Conservation (phyloP, 1,140 invertebrate genomes). For the Drosophila melanogaster region DNA sequence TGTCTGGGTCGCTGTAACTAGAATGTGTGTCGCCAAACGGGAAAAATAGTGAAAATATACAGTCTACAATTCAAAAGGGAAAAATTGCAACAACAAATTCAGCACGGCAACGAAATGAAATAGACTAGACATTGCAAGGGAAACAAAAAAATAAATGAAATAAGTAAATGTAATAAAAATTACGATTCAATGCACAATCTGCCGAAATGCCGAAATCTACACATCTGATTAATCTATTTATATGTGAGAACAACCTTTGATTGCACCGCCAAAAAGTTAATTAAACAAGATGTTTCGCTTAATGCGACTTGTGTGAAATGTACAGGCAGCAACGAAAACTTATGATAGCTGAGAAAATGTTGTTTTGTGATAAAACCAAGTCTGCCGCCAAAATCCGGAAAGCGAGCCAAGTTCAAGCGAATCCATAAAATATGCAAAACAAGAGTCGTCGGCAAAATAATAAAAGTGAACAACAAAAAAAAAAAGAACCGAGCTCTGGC, state of each 20-base stretch:
- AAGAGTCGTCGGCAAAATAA: neutral
- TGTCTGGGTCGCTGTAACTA: slow-evolving; percentile 9
- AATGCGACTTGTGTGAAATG: slow-evolving; percentile 1
- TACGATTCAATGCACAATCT: no score
- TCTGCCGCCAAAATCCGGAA: neutral
- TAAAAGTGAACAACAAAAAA: neutral
- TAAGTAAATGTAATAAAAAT: neutral
- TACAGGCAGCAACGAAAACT: neutral
- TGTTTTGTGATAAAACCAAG: slow-evolving; percentile 18
- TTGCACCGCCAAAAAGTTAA: neutral
- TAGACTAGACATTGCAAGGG: slow-evolving; percentile 7
- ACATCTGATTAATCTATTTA: neutral
- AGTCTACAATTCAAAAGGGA: neutral
- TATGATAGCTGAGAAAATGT: neutral
- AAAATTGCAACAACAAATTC: neutral
- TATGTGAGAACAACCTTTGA: neutral
- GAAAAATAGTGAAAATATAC: neutral
- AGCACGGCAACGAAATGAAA: neutral
- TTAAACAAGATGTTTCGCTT: neutral
- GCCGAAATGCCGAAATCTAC: no score
- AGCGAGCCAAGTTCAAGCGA: slow-evolving; percentile 8
- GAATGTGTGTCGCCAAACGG: slow-evolving; percentile 1
- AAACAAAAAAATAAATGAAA: neutral
- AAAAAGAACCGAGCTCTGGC: slow-evolving; percentile 9
- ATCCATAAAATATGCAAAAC: slow-evolving; percentile 25